Percentiles rank a stretch among this genome's conserved stretches.
Conservation (phyloP, 2,113 vertebrate genomes). For the Rhinoderma darwinii region DNA sequence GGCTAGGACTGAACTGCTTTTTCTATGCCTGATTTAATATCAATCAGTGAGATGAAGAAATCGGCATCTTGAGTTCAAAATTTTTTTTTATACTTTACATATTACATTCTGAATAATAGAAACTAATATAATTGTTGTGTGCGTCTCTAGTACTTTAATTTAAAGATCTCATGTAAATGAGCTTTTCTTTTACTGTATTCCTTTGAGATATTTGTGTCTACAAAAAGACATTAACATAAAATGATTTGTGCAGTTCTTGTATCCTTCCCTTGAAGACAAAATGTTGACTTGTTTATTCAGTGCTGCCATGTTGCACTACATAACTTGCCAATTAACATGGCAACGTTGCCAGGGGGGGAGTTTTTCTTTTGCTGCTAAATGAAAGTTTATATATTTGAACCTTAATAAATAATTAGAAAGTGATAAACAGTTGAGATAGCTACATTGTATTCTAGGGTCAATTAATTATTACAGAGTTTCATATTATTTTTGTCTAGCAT, state of each 20-base stretch:
- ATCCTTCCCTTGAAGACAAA: slow-evolving; percentile 14
- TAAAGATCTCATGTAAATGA: neutral
- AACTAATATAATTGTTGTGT: neutral
- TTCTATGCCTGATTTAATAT: too few species aligned
- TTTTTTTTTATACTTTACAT: neutral
- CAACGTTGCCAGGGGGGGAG: neutral
- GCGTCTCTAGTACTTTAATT: neutral
- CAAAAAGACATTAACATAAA: neutral
- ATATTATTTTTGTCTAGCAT: too few species aligned
- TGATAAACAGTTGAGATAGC: neutral
- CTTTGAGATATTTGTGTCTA: neutral
- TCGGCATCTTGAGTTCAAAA: neutral
- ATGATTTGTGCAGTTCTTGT: neutral
- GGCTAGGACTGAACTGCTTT: too few species aligned
- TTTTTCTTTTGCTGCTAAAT: neutral
- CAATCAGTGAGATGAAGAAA: neutral
- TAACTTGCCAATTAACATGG: slow-evolving; percentile 35
- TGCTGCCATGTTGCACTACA: slow-evolving; percentile 32
- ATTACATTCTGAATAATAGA: neutral
- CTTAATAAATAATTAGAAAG: slow-evolving; percentile 8
- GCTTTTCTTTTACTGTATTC: neutral
- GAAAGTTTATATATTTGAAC: slow-evolving; percentile 9
- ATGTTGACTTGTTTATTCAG: slow-evolving; percentile 22
- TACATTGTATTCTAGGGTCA: neutral
- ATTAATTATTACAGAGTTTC: neutral